phyloP scores from a whole-genome alignment of 2,797 vertebrate species.

The Protonibea diacanthus region DNA sequence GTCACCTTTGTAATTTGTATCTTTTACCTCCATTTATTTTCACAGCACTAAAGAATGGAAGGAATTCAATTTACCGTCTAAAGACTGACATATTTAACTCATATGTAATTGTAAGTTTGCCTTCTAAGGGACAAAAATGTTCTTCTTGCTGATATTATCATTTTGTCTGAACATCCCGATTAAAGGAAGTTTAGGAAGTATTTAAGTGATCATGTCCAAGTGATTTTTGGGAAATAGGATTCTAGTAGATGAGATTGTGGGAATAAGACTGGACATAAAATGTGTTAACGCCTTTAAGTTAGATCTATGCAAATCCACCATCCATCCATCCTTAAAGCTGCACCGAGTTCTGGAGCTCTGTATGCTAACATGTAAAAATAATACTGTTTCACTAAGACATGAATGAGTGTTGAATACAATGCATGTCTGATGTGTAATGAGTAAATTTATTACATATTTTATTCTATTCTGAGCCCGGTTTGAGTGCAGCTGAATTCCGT shows the following conservation, averaged over 20 bases:
- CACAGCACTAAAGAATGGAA: no score
- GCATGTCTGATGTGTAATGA: no score
- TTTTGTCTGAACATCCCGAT: neutral
- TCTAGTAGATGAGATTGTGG: neutral
- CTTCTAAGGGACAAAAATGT: neutral
- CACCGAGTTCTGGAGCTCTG: neutral
- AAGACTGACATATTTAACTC: neutral
- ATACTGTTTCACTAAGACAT: neutral
- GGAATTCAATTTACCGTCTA: neutral
- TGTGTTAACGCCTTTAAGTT: neutral
- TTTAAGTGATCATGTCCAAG: neutral
- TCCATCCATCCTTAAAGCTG: neutral
- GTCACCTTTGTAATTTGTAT: slow-evolving; percentile 1
- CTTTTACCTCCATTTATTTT: neutral
- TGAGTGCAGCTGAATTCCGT: no score
- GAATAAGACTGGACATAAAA: neutral
- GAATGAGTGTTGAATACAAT: no score
- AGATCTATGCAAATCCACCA: neutral
- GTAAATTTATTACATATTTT: no score
- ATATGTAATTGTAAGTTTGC: neutral
- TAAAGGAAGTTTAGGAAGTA: neutral
- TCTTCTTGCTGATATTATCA: neutral
- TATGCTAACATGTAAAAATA: neutral
- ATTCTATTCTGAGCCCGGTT: no score
- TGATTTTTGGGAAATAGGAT: neutral